Base-by-base conservation (phyloP, 2,113 vertebrate species). In the Anhinga anhinga region DNA sequence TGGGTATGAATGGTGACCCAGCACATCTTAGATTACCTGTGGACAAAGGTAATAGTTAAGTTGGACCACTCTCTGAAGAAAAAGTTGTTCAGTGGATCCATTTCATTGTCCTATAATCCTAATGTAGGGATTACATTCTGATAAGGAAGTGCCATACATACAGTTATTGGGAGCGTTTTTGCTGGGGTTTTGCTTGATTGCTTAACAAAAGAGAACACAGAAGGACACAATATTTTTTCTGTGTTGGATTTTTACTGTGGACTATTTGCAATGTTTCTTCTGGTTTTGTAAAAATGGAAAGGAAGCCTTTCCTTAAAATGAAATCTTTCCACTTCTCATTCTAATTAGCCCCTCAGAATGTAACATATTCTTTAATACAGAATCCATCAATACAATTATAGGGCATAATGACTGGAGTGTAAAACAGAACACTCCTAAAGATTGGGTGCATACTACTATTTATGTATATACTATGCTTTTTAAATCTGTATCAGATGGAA, bases 401-500 rank as follows among this genome's bases (percentile, higher is more conserved):
- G 45, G 34, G 12, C 50, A 18, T 62, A 63, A 56, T 91, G 81
- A 85, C 52, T 44, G 20, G 45, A 93, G 23, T 84, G 18, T 89
- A 71, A 81, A 84, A 32, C 49, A 63, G 50, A 78, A 45, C 52
- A 52, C 65, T 95, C 53, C 55, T 53, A 30, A 78, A 88, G 42
- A 74, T 49, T 52, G 44, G n/a, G 53, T 91, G 38, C 63, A 82
- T 90, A 47, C 50, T 78, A 62, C 58, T 93, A 29, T 82, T 77
- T 88, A 86, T 93, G 53, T 96, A 90, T 91, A 86, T 95, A 82
- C 44, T 80, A 61, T 55, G 8, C 77, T 66, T 96, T 94, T 89
- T 56, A 93, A 88, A 95, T 97, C 96, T 97, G 93, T 95, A 96
- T 97, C 97, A 95, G 95, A 98, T 97, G 96, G 92, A 67, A 95